Evolutionary conservation across 2,113 vertebrate species (phyloP).

Genomic region (Pachyramphus minor): DNA sequence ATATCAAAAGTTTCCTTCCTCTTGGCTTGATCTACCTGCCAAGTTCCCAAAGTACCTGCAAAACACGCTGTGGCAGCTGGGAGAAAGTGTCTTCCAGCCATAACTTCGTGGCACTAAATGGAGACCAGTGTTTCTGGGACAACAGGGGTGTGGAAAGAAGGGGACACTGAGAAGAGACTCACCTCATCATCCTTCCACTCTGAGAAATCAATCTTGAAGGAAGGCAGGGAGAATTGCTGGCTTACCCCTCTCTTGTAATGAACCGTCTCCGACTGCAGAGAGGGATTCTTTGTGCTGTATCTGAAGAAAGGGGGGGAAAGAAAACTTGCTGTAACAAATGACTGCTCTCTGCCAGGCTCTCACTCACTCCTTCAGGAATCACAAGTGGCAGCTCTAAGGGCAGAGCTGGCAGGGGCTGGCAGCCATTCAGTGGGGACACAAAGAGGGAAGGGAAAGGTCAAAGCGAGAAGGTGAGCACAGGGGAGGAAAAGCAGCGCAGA

Average conservation of each 20-base stretch:
- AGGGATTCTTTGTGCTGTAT: conserved; percentile 89
- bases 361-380: not conserved
- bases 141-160: not conserved
- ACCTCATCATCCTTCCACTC: conserved; percentile 99
- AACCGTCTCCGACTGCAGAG: conserved; percentile 88
- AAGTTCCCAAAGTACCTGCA: not conserved
- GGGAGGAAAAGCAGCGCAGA: conserved; percentile 38
- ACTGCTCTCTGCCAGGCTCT: not conserved
- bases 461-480: conserved; percentile 43
- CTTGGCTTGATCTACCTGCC: not conserved
- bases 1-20: not conserved
- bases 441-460: not conserved
- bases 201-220: conserved; percentile 94
- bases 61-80: not conserved
- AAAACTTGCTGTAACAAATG: not conserved
- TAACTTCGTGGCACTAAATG: not conserved
- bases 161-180: conserved; percentile 10
- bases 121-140: not conserved
- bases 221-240: conserved; percentile 96
- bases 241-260: conserved; percentile 95
- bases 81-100: not conserved
- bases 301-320: conserved; percentile 61
- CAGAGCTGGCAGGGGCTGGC: conserved; percentile 1
- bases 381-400: conserved; percentile 34
- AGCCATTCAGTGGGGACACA: not conserved